These are phyloP conservation scores for Lycocorax pyrrhopterus DNA, from an alignment of 2,113 vertebrate genomes.

Conservation along the genomic window DNA sequence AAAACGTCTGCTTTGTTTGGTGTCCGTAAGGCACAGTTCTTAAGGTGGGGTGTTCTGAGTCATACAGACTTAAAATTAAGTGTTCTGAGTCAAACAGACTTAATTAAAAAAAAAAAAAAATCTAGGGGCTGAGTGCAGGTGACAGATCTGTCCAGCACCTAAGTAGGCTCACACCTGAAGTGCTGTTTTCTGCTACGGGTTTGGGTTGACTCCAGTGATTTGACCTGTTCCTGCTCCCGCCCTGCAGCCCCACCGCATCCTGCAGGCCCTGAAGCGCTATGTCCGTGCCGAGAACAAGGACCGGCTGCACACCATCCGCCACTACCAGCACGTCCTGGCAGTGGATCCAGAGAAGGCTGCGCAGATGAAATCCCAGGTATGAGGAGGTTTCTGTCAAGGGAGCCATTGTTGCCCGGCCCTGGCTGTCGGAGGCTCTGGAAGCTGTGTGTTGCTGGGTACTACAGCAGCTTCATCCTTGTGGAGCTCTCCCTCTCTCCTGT, in stretches of 20 bases:
- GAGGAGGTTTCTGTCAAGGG: neutral
- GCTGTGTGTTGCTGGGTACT: neutral
- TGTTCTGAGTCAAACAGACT: neutral
- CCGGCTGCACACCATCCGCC: slow-evolving; percentile 92
- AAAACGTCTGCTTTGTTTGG: neutral
- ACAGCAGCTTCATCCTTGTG: neutral
- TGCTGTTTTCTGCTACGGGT: neutral
- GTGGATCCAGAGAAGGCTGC: slow-evolving; percentile 96
- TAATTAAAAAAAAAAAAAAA: neutral
- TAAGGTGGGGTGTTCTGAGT: neutral
- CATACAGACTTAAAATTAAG: neutral
- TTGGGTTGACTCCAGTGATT: neutral
- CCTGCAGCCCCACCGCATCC: slow-evolving; percentile 89
- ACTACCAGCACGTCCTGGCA: slow-evolving; percentile 95
- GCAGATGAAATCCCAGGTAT: slow-evolving; percentile 97
- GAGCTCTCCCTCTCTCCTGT: neutral
- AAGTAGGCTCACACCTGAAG: neutral
- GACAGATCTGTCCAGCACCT: neutral
- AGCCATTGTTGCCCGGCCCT: neutral
- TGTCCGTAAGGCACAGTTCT: neutral
- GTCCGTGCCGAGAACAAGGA: slow-evolving; percentile 96
- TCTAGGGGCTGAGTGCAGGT: neutral
- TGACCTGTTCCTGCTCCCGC: neutral
- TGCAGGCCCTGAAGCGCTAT: slow-evolving; percentile 89
- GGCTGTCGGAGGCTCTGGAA: neutral